Evolutionary conservation across 2,888 invertebrate species (phyloP), one percentile per base, ranked within the genome.

Genomic region (Cryptocephalus primarius): DNA sequence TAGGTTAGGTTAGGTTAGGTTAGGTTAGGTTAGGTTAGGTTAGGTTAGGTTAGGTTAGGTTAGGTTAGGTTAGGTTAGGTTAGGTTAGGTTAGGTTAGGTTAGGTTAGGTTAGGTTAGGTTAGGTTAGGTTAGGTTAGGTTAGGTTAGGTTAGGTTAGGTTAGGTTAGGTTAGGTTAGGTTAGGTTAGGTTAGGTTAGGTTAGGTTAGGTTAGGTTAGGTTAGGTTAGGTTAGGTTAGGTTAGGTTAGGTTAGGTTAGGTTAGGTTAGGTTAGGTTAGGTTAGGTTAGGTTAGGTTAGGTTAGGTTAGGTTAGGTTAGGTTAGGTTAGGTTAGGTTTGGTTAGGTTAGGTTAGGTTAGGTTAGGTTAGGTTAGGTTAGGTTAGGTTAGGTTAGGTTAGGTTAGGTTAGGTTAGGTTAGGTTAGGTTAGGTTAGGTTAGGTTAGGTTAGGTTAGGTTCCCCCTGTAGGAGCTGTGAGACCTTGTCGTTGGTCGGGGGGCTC

Each of bases 361-460:
- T n/a, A n/a, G n/a, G n/a, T n/a, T n/a, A n/a, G n/a, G n/a, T n/a
- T n/a, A n/a, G n/a, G n/a, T n/a, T n/a, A n/a, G n/a, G n/a, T n/a
- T n/a, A n/a, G 48, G 48, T 47, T 54, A 43, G 48, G 52, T 50
- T 46, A 42, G 50, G 52, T 48, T 52, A 48, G 50, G 51, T 49
- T 48, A 48, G 50, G 50, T 52, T 46, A 42, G 48, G 50, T 48
- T 51, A 48, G 52, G 50, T 50, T 52, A 45, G 49, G 53, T 51
- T 49, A 48, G 51, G 53, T 49, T 48, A 46, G 53, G 51, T 50
- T 52, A 48, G 52, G 52, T 50, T 48, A 48, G 52, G 52, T 48
- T 52, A 47, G 48, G 48, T 51, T 44, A 49, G 53, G n/a, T n/a
- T n/a, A n/a, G n/a, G n/a, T n/a, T n/a, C n/a, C n/a, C n/a, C n/a